Evolutionary conservation across 2,113 vertebrate species (phyloP).

Genomic region (Saccopteryx leptura): DNA sequence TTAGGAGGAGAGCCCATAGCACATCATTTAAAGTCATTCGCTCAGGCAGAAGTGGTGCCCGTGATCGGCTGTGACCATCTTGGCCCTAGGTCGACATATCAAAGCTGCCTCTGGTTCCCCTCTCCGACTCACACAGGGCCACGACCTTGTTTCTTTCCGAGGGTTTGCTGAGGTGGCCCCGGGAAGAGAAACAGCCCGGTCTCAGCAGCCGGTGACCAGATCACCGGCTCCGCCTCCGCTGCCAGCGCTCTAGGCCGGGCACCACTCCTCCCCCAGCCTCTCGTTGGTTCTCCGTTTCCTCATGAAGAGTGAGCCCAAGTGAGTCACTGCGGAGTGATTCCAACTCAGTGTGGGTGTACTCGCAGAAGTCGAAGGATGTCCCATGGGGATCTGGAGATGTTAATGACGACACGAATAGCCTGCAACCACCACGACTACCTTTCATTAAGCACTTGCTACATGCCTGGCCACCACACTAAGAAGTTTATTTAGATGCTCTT

Average conservation of each 20-base stretch:
- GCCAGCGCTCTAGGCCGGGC: rapidly evolving
- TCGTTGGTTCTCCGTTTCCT: not conserved
- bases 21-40: not conserved
- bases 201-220: rapidly evolving
- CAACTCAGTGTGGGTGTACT: rapidly evolving
- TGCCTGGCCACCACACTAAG: not conserved
- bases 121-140: not conserved
- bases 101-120: not conserved
- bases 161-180: not conserved
- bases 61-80: rapidly evolving
- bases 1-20: constrained; percentile 63
- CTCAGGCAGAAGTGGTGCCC: not conserved
- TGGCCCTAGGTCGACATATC: not conserved
- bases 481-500: too few relatives aligned
- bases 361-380: rapidly evolving
- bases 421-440: rapidly evolving
- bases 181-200: not conserved
- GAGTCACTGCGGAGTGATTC: rapidly evolving
- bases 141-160: not conserved
- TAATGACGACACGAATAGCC: rapidly evolving
- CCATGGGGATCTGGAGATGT: not conserved
- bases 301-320: rapidly evolving
- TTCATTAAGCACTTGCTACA: rapidly evolving
- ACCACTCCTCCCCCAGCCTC: not conserved
- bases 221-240: rapidly evolving